Evolutionary conservation across 23 tunicate genomes (phyloP), one percentile per base, ranked within the genome.

Genomic region (Trididemnum miniatum): DNA sequence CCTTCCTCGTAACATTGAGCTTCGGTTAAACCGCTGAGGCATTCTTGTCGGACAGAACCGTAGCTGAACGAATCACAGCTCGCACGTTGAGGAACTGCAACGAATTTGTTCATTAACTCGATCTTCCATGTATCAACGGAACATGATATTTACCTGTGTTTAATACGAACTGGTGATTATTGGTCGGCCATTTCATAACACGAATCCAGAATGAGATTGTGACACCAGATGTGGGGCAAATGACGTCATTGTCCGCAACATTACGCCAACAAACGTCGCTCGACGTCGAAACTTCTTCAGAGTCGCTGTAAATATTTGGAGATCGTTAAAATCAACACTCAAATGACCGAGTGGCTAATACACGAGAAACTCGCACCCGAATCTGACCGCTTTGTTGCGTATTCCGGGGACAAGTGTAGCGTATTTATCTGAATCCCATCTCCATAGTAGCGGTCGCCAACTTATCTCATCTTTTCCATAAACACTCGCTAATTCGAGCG

Each of bases 151-250:
- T 33, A 67, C 75, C 75, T 67, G 75, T 67, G 32, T n/a, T 33
- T 12, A 67, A 67, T 4, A 67, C 25, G 32, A 67, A 12, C 15
- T 30, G 75, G 32, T 32, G 37, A 3, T 67, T 24, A 5, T 67
- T 32, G 31, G 78, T 49, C 0, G 97, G 87, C 65, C 76, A 86
- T 31, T 65, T 0, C n/a, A 86, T 27, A 1, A 91, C 54, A 24
- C 77, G 79, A 26, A 91, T 66, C 97, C 97, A 91, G 22, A 85
- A 60, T 12, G 90, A 82, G 3, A 91, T 32, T 35, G 87, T 85
- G 18, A 77, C 34, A 9, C 84, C 89, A 80, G 44, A 54, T 3
- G 3, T 62, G 1, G 57, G 57, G 49, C 95, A 89, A 32, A 23
- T 15, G 1, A 35, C 20, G n/a, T 12, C 5, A 25, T 35, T 33